Evolutionary conservation across 1,140 invertebrate species (phyloP).

Genomic region (Pogonus chalceus): DNA sequence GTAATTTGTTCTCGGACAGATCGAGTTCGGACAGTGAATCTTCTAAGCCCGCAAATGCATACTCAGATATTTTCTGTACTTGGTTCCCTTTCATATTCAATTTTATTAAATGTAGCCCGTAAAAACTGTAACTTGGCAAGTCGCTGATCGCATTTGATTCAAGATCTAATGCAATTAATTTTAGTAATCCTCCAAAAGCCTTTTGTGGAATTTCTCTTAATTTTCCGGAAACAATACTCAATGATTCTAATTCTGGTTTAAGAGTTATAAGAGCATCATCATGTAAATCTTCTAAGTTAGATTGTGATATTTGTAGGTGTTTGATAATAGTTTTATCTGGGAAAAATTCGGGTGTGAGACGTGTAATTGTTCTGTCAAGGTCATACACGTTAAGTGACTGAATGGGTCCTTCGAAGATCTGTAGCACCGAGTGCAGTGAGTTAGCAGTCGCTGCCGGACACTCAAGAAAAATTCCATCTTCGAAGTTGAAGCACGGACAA

Average conservation of each 20-base stretch:
- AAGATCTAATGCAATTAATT: constrained; percentile 68
- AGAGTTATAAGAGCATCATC: constrained; percentile 64
- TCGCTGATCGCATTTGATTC: constrained; percentile 75
- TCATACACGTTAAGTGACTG: constrained; percentile 82
- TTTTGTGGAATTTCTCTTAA: constrained; percentile 71
- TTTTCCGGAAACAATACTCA: constrained; percentile 71
- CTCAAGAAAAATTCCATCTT: constrained; percentile 81
- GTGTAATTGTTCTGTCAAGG: constrained; percentile 62
- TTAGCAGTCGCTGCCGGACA: constrained; percentile 64
- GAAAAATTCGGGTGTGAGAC: constrained; percentile 59
- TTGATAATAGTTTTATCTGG: constrained; percentile 59
- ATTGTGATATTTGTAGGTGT: constrained; percentile 75
- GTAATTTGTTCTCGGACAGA: constrained; percentile 75
- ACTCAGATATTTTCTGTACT: constrained; percentile 66
- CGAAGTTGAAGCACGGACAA: constrained; percentile 85
- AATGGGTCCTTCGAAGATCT: constrained; percentile 51
- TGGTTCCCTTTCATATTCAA: constrained; percentile 76
- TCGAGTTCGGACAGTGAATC: constrained; percentile 70
- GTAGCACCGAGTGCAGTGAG: constrained; percentile 37
- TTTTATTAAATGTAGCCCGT: constrained; percentile 69
- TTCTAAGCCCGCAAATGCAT: constrained; percentile 77
- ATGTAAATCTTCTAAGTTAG: constrained; percentile 60
- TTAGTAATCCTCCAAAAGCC: constrained; percentile 59
- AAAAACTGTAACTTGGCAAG: constrained; percentile 77
- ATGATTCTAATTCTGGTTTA: constrained; percentile 63